Base-by-base conservation (phyloP, 2,888 invertebrate genomes). In the Cheilosia impressa region DNA sequence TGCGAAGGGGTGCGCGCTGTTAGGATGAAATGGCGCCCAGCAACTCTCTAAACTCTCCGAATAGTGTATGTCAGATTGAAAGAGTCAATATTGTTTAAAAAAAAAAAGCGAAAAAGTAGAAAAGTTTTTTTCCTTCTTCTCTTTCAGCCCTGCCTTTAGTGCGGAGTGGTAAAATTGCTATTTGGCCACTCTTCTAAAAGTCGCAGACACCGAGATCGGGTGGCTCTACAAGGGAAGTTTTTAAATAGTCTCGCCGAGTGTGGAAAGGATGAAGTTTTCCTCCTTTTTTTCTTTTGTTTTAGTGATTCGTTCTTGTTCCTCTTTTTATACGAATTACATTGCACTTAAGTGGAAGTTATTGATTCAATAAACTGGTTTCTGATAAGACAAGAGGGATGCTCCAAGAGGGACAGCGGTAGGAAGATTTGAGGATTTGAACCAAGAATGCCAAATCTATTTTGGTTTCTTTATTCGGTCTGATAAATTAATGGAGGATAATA, bases 11-110 rank as follows among this genome's bases (percentile, higher is more conserved):
- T 77, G 45, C 58, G 22, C 19, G 15, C 24, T 31, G 66, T 34
- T 15, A 17, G 65, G 38, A 63, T 65, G 63, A 76, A 52, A 52
- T 60, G 58, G 65, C 60, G 69, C 60, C 84, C 69, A 60, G 43
- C 63, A 66, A 69, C 78, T 71, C 73, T 73, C 73, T 65, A 79
- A 79, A 79, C 84, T 84, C 75, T 69, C 45, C 58, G 7, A 58
- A 83, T 76, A 80, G 69, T 80, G 84, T 71, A 84, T 84, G 84
- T 75, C 71, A 84, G 84, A 84, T 79, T 84, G 79, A 79, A 69
- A 68, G 79, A 84, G 84, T 84, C 84, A 84, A 84, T 84, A 84
- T 80, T 84, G 80, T 66, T 80, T 4, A 41, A 58, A 66, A 65
- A 65, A 55, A 65, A 57, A 69, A 22, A 52, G 1, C 24, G n/a